Evolutionary conservation across 2,797 vertebrate species (phyloP), one percentile per base, ranked within the genome.

Genomic region (Artibeus jamaicensis): DNA sequence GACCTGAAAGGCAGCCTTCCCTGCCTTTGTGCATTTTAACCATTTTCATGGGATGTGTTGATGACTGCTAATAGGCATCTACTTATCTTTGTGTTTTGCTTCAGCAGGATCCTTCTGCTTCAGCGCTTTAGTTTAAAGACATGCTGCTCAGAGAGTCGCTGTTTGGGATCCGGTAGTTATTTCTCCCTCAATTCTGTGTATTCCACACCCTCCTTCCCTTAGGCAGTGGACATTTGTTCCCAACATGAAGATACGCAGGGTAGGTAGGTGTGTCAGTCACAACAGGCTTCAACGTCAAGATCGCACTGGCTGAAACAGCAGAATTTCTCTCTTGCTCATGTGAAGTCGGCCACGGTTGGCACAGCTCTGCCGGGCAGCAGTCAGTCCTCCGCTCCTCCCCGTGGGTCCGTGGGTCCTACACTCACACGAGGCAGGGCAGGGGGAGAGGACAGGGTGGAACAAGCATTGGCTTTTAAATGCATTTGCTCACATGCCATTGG

Each of bases 351-450:
- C 16, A 3, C 37, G 22, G 42, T 55, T 71, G 53, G n/a, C 0
- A 42, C 14, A 32, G 7, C 42, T 16, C 34, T 65, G 48, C 48
- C 16, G 18, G 34, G 70, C 11, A 29, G 9, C 5, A 0, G 55
- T n/a, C 21, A 3, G 2, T 0, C 68, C 37, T 26, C 6, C n/a
- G 12, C 34, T 11, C n/a, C 12, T 7, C 6, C 29, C 71, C 67
- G 48, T 10, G 1, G 0, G 32, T 8, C 29, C 34, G 0, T 0
- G 24, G 62, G 5, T 10, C 81, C 48, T 3, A 19, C 3, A 15
- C 32, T 22, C 8, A 3, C 26, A 2, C 8, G 44, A 44, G 7
- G 22, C 53, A 2, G 6, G 55, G 26, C 32, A 29, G 26, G 24
- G 83, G 65, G 44, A 55, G 59, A 77, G 22, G 37, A 91, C 22